Conservation (phyloP, 2,888 invertebrate species). For the Spisula solida region DNA sequence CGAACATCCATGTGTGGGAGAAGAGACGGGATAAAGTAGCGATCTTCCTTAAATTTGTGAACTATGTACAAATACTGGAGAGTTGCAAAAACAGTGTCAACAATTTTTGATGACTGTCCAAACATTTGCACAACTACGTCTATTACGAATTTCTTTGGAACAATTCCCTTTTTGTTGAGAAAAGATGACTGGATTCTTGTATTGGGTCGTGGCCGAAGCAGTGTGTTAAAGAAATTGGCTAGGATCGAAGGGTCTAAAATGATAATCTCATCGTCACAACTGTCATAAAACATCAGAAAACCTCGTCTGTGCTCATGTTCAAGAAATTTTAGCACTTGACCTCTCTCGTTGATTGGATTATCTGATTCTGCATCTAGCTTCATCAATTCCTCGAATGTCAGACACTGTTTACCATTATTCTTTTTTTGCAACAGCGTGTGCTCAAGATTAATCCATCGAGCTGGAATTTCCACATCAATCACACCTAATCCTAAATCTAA, state of each 20-base stretch:
- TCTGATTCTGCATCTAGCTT: constrained; percentile 40
- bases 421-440: constrained; percentile 34
- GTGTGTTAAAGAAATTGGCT: constrained; percentile 43
- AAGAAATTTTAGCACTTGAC: constrained; percentile 34
- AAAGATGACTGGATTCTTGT: background rate
- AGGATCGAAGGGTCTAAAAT: constrained; percentile 50
- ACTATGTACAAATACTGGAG: constrained; percentile 25
- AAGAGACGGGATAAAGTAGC: constrained; percentile 24
- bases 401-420: background rate
- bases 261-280: constrained; percentile 33
- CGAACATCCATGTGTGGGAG: constrained; percentile 1
- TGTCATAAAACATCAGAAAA: constrained; percentile 39
- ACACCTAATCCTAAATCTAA: constrained; percentile 50
- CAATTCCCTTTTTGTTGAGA: constrained; percentile 3
- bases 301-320: constrained; percentile 55
- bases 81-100: background rate
- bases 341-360: constrained; percentile 28
- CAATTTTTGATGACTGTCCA: background rate
- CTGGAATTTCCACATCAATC: constrained; percentile 45
- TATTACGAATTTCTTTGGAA: background rate
- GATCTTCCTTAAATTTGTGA: constrained; percentile 8
- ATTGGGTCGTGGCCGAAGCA: background rate
- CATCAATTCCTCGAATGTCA: constrained; percentile 31
- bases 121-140: background rate
- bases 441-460: constrained; percentile 58